These are phyloP conservation scores for Grammomys surdaster DNA, from an alignment of 2,113 vertebrate genomes.

Conservation along the genomic window DNA sequence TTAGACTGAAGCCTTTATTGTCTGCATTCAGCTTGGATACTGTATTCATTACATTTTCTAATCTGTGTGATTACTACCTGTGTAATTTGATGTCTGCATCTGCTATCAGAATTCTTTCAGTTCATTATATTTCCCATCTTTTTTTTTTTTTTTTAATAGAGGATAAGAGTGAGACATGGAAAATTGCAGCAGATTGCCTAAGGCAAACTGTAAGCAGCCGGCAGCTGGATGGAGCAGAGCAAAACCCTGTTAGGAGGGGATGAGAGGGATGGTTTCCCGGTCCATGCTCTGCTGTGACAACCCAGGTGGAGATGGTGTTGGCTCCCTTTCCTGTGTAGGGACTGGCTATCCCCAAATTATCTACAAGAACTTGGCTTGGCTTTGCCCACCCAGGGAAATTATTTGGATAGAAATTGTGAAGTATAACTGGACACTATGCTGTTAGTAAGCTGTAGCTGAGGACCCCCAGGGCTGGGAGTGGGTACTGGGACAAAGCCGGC, in stretches of 20 bases:
- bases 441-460: background rate
- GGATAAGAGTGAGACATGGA: constrained; percentile 67
- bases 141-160: constrained; percentile 59
- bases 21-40: constrained; percentile 80
- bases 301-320: background rate
- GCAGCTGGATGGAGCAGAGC: constrained; percentile 63
- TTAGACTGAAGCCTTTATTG: constrained; percentile 69
- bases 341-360: constrained; percentile 14
- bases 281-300: background rate
- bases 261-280: background rate
- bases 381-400: background rate
- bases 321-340: background rate
- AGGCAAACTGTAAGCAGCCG: constrained; percentile 70
- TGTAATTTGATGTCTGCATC: constrained; percentile 79
- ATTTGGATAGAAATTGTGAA: background rate
- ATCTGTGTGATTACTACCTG: constrained; percentile 79
- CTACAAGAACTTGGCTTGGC: background rate
- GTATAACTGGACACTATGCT: background rate
- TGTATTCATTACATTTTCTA: constrained; percentile 81
- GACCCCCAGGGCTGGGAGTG: background rate
- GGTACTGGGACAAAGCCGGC: background rate
- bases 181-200: constrained; percentile 81
- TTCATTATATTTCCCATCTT: constrained; percentile 79
- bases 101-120: constrained; percentile 80
- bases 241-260: background rate